Percentiles rank a stretch among this genome's conserved stretches.
Conservation (phyloP, 2,113 vertebrate species). For the Vireo altiloquus region DNA sequence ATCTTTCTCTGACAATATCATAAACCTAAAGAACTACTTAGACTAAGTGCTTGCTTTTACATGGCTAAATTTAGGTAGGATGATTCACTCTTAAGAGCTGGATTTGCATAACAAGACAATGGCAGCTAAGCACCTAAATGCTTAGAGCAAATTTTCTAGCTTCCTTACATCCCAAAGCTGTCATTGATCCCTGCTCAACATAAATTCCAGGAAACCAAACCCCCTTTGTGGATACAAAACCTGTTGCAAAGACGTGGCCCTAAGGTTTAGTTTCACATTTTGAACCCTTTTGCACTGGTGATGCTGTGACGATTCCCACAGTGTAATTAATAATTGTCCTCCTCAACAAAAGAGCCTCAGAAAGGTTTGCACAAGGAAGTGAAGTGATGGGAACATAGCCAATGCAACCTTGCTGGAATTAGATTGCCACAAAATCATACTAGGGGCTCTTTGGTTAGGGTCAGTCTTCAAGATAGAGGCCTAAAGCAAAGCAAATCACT, state of each 20-base stretch:
- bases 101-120: constrained; percentile 21
- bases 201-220: neutral
- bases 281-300: neutral
- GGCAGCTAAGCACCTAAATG: neutral
- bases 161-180: neutral
- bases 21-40: constrained; percentile 11
- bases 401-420: neutral
- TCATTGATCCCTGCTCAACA: neutral
- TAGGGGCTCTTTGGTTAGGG: neutral
- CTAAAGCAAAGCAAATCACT: neutral
- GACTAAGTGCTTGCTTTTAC: constrained; percentile 8
- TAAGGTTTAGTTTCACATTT: neutral
- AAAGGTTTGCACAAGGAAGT: neutral
- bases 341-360: neutral
- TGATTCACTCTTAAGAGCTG: constrained; percentile 19
- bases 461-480: neutral
- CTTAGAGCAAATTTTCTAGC: neutral
- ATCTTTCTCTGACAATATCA: neutral
- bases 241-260: neutral
- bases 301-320: neutral
- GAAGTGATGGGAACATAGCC: neutral
- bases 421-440: neutral
- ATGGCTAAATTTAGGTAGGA: constrained; percentile 9
- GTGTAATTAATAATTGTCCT: neutral
- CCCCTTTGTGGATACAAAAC: neutral